A percentile compares a stretch with the other conserved stretches of the same genome.
These are phyloP conservation scores for Drosophila colorata DNA, from an alignment of 2,888 invertebrate species.

Conservation along the genomic window DNA sequence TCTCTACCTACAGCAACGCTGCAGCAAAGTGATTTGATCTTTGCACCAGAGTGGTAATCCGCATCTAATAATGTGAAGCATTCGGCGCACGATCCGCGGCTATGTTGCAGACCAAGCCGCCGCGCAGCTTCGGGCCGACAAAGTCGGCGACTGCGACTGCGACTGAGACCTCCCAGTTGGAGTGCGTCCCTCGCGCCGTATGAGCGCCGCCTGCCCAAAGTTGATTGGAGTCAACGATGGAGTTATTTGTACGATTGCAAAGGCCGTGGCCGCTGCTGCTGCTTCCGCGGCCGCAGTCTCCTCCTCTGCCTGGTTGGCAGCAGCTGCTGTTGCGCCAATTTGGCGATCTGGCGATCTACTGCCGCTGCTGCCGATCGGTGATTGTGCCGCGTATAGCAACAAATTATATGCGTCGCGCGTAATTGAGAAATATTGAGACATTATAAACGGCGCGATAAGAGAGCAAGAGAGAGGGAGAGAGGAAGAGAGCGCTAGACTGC, in stretches of 20 bases:
- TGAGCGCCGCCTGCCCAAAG: slow-evolving; percentile 52
- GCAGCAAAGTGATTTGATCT: slow-evolving; percentile 80
- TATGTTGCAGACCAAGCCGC: background rate
- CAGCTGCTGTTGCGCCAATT: slow-evolving; percentile 47
- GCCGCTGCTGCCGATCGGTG: slow-evolving; percentile 51
- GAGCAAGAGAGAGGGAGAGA: background rate
- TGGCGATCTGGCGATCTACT: slow-evolving; percentile 33
- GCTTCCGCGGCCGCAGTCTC: slow-evolving; percentile 36
- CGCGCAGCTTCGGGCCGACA: slow-evolving; percentile 30
- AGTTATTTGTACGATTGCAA: slow-evolving; percentile 81
- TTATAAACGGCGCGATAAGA: slow-evolving; percentile 49
- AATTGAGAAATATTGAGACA: slow-evolving; percentile 81
- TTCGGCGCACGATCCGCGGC: slow-evolving; percentile 79
- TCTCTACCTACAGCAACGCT: slow-evolving; percentile 65
- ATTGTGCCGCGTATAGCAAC: slow-evolving; percentile 62
- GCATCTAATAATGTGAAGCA: slow-evolving; percentile 84
- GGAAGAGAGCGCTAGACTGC: background rate
- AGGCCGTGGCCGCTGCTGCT: slow-evolving; percentile 37
- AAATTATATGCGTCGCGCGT: slow-evolving; percentile 79
- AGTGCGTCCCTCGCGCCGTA: slow-evolving; percentile 7
- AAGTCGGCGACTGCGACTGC: background rate
- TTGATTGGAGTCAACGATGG: slow-evolving; percentile 82
- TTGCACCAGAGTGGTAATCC: slow-evolving; percentile 80
- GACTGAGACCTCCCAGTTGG: slow-evolving; percentile 71
- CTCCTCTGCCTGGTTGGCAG: slow-evolving; percentile 28